These are phyloP conservation scores for Callaeas wilsoni DNA, from an alignment of 2,113 vertebrate genomes.

Conservation along the genomic window DNA sequence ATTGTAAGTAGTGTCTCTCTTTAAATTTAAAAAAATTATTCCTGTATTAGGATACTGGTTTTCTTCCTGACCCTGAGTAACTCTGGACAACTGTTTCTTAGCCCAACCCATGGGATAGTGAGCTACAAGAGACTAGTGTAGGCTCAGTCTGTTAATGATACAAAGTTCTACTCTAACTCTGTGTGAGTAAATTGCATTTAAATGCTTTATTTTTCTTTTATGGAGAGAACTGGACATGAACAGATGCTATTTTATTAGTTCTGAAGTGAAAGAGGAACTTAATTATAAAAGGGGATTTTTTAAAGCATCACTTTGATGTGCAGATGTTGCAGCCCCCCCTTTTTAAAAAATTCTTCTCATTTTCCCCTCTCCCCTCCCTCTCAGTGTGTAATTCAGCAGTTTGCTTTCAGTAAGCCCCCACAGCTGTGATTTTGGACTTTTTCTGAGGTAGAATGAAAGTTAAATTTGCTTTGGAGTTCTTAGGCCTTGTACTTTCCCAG, in stretches of 20 bases:
- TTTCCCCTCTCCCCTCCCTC: neutral
- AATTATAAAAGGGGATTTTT: neutral
- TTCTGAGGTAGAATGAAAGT: neutral
- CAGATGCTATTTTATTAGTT: neutral
- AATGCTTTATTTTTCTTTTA: neutral
- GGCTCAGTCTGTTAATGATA: neutral
- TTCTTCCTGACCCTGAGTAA: neutral
- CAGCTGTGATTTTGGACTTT: neutral
- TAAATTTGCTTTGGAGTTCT: neutral
- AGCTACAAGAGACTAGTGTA: neutral
- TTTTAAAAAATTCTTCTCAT: neutral
- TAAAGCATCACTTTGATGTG: neutral
- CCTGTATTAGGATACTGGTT: neutral
- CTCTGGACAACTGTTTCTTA: neutral
- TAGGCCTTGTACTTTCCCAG: neutral
- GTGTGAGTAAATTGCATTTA: neutral
- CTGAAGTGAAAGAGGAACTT: conserved; percentile 52
- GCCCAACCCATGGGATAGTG: neutral
- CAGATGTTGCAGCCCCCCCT: neutral
- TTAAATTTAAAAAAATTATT: neutral
- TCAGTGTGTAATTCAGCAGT: neutral
- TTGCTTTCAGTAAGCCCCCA: neutral
- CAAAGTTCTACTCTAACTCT: neutral
- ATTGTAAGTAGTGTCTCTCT: neutral
- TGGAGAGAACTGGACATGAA: neutral